phyloP scores from a whole-genome alignment of 2,797 vertebrate species.

The Rhabdophis nuchalis region DNA sequence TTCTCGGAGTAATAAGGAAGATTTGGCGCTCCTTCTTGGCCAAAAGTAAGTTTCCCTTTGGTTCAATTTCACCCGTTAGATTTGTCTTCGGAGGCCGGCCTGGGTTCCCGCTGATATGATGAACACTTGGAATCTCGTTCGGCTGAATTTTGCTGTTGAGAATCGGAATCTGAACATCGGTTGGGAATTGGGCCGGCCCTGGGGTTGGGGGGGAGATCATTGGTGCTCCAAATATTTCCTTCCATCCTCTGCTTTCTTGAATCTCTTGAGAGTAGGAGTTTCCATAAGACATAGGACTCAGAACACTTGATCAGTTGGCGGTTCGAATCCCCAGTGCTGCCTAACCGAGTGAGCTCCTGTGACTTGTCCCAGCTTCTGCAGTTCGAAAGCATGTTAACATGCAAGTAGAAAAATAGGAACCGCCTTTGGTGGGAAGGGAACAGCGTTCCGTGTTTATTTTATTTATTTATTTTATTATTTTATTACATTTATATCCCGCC shows the following conservation, averaged over 20 bases:
- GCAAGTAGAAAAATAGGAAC: no score
- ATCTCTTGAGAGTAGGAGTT: not conserved
- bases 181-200: not conserved
- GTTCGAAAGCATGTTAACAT: no score
- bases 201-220: not conserved
- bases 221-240: not conserved
- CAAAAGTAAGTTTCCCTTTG: not conserved
- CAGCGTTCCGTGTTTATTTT: no score
- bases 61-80: no score
- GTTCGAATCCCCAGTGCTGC: no score
- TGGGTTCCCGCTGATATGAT: slow-evolving; percentile 48
- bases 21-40: not conserved
- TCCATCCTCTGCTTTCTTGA: not conserved
- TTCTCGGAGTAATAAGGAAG: not conserved
- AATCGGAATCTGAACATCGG: slow-evolving; percentile 37
- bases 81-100: not conserved
- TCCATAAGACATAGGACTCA: not conserved
- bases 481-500: no score
- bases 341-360: no score
- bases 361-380: no score
- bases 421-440: no score
- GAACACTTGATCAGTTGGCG: no score
- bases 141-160: slow-evolving; percentile 70
- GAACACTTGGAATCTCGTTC: slow-evolving; percentile 72
- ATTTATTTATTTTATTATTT: no score